Evolutionary conservation across 2,888 invertebrate species (phyloP).

Genomic region (Cantharis lateralis): DNA sequence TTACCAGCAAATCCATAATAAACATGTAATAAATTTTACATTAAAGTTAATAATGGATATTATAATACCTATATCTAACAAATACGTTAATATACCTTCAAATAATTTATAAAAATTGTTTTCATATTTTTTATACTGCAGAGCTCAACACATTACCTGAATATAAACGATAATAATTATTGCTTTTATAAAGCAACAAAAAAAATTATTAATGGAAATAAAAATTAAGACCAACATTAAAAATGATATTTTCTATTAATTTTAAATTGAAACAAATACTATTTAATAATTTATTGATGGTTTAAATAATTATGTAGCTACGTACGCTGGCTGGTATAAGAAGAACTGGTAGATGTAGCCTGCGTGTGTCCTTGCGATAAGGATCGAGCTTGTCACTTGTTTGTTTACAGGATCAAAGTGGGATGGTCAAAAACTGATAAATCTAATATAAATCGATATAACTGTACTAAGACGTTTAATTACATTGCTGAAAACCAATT

Average conservation of each 20-base stretch:
- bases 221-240: background rate
- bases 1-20: background rate
- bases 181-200: background rate
- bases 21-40: background rate
- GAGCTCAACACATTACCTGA: background rate
- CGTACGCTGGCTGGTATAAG: constrained; percentile 8
- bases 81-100: background rate
- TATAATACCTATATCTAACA: background rate
- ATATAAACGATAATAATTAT: background rate
- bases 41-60: background rate
- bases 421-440: constrained; percentile 46
- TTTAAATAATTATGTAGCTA: background rate
- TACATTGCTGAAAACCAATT: constrained; percentile 56
- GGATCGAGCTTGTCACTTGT: constrained; percentile 50
- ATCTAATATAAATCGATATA: constrained; percentile 50
- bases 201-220: background rate
- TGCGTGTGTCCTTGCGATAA: constrained; percentile 42
- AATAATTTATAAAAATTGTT: background rate
- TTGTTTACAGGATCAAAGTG: constrained; percentile 48
- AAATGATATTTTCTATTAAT: background rate
- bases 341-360: constrained; percentile 29
- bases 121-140: background rate
- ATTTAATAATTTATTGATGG: background rate
- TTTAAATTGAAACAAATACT: background rate
- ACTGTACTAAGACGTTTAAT: constrained; percentile 50